Percentiles rank a stretch among this genome's conserved stretches.
These are phyloP conservation scores for Pipistrellus pipistrellus DNA, from an alignment of 2,797 vertebrate genomes.

Conservation along the genomic window DNA sequence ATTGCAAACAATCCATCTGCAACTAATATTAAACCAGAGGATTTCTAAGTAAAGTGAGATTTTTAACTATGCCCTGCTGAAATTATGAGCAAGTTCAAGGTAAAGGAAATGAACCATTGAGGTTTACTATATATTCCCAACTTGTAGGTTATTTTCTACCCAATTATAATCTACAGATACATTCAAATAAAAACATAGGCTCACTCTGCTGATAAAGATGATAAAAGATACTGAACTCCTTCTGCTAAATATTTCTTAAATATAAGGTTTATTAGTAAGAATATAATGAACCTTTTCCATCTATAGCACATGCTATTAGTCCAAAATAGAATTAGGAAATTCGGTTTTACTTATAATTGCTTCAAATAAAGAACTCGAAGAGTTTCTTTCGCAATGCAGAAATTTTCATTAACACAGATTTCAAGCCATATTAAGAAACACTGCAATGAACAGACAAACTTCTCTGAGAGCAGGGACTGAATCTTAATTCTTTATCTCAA, in stretches of 20 bases:
- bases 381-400: slow-evolving; percentile 24
- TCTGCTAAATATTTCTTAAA: slow-evolving; percentile 24
- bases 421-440: slow-evolving; percentile 27
- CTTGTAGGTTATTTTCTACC: slow-evolving; percentile 24
- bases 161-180: background rate
- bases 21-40: slow-evolving; percentile 42
- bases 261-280: slow-evolving; percentile 38
- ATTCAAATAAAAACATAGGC: slow-evolving; percentile 10
- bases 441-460: background rate
- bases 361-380: slow-evolving; percentile 32
- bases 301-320: background rate
- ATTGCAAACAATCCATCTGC: slow-evolving; percentile 53
- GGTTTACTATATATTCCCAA: slow-evolving; percentile 36
- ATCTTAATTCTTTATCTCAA: slow-evolving; percentile 3
- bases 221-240: background rate
- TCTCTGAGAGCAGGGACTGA: background rate
- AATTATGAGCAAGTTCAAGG: slow-evolving; percentile 18
- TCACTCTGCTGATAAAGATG: slow-evolving; percentile 29
- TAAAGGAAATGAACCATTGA: slow-evolving; percentile 37
- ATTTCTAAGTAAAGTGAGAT: slow-evolving; percentile 59
- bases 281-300: background rate
- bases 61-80: slow-evolving; percentile 26
- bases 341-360: slow-evolving; percentile 25
- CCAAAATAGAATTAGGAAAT: background rate
- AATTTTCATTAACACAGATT: slow-evolving; percentile 35